Evolutionary conservation across 1,140 invertebrate species (phyloP), one percentile per base, ranked within the genome.

Genomic region (Aplysia californica): DNA sequence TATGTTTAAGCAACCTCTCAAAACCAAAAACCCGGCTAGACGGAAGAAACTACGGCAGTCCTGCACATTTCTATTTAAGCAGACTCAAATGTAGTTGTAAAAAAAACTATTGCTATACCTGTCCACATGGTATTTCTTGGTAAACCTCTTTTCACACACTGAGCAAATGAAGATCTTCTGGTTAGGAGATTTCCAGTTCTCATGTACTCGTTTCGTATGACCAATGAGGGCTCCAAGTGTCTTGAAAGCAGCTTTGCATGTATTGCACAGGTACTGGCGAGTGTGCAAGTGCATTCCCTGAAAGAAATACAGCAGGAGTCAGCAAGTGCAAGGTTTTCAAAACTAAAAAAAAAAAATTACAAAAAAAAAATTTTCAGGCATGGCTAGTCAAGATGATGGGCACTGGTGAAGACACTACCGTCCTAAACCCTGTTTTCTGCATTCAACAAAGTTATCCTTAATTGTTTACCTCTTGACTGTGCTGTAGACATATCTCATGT

Each of bases 51-150:
- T n/a, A n/a, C n/a, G n/a, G n/a, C n/a, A n/a, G n/a, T n/a, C n/a
- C n/a, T n/a, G n/a, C n/a, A n/a, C n/a, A n/a, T n/a, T n/a, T n/a
- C n/a, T n/a, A n/a, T n/a, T n/a, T n/a, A n/a, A n/a, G n/a, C n/a
- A n/a, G n/a, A n/a, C n/a, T n/a, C n/a, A n/a, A n/a, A n/a, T n/a
- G n/a, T n/a, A n/a, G n/a, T n/a, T n/a, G n/a, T n/a, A n/a, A n/a
- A n/a, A n/a, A n/a, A n/a, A n/a, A n/a, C n/a, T n/a, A n/a, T n/a
- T n/a, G n/a, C n/a, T n/a, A n/a, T n/a, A n/a, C n/a, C n/a, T 69
- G 71, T 88, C 86, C 29, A 88, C 85, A 74, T 88, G 87, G 78
- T 87, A 88, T 76, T 88, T 88, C 82, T 88, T 88, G 1, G 85
- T 87, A 75, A 88, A 88, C 26, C 85, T 65, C 66, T 88, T 88